Base-by-base conservation (phyloP, 2,888 invertebrate species). In the Selenia dentaria region DNA sequence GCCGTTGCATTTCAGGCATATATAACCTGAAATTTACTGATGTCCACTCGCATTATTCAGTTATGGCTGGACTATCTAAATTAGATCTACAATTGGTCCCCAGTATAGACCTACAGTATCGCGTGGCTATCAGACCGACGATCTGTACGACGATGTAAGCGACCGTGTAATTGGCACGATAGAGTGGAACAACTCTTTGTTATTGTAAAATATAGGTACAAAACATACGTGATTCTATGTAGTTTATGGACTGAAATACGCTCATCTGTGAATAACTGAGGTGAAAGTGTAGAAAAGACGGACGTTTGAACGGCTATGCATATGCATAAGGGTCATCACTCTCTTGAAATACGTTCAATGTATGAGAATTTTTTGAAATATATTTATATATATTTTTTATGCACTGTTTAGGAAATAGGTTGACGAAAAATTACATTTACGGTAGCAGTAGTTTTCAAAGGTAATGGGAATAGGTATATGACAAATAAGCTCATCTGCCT, bases 141-240 rank as follows among this genome's bases (percentile, higher is more conserved):
- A 72, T 73, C 69, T 69, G 64, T 60, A 42, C 49, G 50, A 35
- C 40, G 35, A 61, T 51, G 59, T 70, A 75, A 70, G 69, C 69
- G 73, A 82, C 70, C 86, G 75, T 83, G 79, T 79, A 86, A 86
- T 85, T 81, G 62, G 57, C 51, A 54, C 36, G 24, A 31, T 8
- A 20, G 38, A 57, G 33, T 55, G 47, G 52, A 29, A 37, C 26
- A 37, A 10, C 27, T 50, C 35, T 49, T 39, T 47, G 39, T 45
- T 50, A 25, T 43, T 46, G 34, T 13, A 42, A 47, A 40, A 48
- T 22, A 44, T 33, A 34, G 32, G 27, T 14, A 38, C 38, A 52
- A 47, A 42, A 33, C 5, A 43, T n/a, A 32, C 13, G 26, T 24
- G 38, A 44, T 2, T 2, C 22, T 8, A 22, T 10, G 10, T 10